These are phyloP conservation scores for Anthonomus grandis DNA, from an alignment of 1,140 invertebrate genomes.

Conservation along the genomic window DNA sequence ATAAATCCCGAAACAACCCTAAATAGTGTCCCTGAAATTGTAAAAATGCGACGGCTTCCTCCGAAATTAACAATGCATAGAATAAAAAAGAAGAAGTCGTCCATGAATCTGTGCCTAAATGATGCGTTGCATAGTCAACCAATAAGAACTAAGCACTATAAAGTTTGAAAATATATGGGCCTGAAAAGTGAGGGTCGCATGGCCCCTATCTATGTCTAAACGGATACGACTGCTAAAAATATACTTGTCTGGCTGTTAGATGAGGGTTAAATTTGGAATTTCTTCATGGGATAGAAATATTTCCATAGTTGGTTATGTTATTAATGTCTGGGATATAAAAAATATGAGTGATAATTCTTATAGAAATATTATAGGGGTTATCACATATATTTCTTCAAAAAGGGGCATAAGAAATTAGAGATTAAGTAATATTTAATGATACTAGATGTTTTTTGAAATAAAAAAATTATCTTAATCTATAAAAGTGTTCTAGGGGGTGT, in stretches of 20 bases:
- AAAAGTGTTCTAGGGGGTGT: too few relatives aligned
- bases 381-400: too few relatives aligned
- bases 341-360: too few relatives aligned
- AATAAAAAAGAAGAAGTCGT: slow-evolving; percentile 7
- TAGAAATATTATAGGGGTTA: too few relatives aligned
- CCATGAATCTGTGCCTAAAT: slow-evolving; percentile 20
- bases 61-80: slow-evolving; percentile 27
- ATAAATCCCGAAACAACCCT: slow-evolving; percentile 8
- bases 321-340: too few relatives aligned
- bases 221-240: slow-evolving; percentile 19
- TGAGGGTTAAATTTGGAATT: slow-evolving; percentile 12
- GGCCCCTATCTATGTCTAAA: slow-evolving; percentile 20
- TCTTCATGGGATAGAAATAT: too few relatives aligned
- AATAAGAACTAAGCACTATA: slow-evolving; percentile 37
- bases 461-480: too few relatives aligned
- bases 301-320: too few relatives aligned
- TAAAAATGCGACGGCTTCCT: slow-evolving; percentile 13
- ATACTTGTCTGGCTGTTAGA: slow-evolving; percentile 15
- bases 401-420: too few relatives aligned
- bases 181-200: slow-evolving; percentile 9
- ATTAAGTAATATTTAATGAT: too few relatives aligned
- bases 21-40: slow-evolving; percentile 15
- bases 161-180: slow-evolving; percentile 27
- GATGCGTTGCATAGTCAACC: slow-evolving; percentile 39
- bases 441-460: too few relatives aligned